phyloP scores from a whole-genome alignment of 2,797 vertebrate genomes.

The Botia kubotai region DNA sequence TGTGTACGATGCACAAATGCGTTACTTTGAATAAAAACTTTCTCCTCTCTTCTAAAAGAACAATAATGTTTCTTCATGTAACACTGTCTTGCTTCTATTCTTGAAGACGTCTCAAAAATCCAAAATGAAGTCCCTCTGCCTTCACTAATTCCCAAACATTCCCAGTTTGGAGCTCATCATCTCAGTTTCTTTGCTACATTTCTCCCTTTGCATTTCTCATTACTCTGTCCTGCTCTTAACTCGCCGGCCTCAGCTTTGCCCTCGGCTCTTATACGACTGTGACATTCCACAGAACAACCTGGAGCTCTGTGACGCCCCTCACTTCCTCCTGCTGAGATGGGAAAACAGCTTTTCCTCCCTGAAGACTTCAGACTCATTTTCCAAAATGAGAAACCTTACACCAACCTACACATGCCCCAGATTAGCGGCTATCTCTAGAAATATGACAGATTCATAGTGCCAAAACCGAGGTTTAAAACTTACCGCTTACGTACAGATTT shows the following conservation, averaged over 20 bases:
- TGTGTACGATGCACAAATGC: not conserved
- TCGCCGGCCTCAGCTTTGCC: slow-evolving; percentile 55
- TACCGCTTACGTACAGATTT: no score
- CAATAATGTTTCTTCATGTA: not conserved
- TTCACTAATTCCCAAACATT: not conserved
- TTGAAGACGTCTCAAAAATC: not conserved
- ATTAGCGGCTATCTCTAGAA: slow-evolving; percentile 20
- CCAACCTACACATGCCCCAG: slow-evolving; percentile 11
- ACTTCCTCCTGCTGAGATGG: slow-evolving; percentile 69
- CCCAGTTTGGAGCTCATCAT: not conserved
- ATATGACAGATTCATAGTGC: not conserved
- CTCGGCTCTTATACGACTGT: slow-evolving; percentile 65
- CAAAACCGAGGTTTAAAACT: not conserved
- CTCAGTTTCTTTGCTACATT: slow-evolving; percentile 1
- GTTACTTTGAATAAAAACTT: not conserved
- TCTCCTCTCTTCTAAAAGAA: not conserved
- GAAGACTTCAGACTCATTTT: slow-evolving; percentile 10
- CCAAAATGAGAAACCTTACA: slow-evolving; percentile 28
- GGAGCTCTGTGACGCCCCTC: slow-evolving; percentile 71
- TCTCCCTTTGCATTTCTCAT: not conserved
- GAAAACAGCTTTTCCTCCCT: slow-evolving; percentile 43
- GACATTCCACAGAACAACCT: slow-evolving; percentile 72
- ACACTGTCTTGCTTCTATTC: not conserved
- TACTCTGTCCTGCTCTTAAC: slow-evolving; percentile 42
- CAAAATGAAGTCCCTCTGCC: not conserved